Base-by-base conservation (phyloP, 1,140 invertebrate genomes). In the Oryctes rhinoceros region DNA sequence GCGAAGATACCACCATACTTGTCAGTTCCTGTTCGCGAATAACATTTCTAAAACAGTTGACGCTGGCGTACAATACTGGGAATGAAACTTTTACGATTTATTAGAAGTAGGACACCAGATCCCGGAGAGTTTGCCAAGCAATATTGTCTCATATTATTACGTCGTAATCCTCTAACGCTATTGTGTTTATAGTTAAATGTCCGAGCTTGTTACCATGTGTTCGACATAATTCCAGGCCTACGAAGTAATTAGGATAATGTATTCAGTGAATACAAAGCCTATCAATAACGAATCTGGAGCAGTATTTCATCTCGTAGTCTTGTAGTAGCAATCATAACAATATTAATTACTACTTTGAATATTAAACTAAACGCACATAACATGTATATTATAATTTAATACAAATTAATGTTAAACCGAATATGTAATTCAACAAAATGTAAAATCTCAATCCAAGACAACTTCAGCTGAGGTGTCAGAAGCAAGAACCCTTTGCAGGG, bases 131-230 rank as follows among this genome's bases (percentile, higher is more conserved):
- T 59, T 18, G 53, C 53, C 5, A 18, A 7, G 49, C 6, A 18
- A 59, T 59, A 59, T 59, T 59, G 53, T 59, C 53, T 59, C 53
- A 59, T 18, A 59, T 59, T 59, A 59, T 18, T 59, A 18, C n/a
- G 53, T n/a, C 18, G 53, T 59, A 59, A 59, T 59, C 3, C 39
- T 59, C 53, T 18, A 18, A 59, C 53, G 15, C 18, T 59, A 59
- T 59, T 59, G 53, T 59, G 53, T 59, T 59, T 59, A 59, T 18
- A 59, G 13, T 59, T 59, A n/a, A 59, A 59, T 18, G 53, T 59
- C 53, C 53, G 18, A 59, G 18, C 18, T n/a, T 59, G 53, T 18
- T 18, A 59, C 13, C 53, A 59, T 59, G 15, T 59, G 53, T 59
- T 59, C 53, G 53, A 59, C 53, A 59, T 59, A 59, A 18, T 59